A percentile compares a stretch with the other conserved stretches of the same genome.
phyloP scores from a whole-genome alignment of 2,888 invertebrate species.

The Watsonalla binaria region DNA sequence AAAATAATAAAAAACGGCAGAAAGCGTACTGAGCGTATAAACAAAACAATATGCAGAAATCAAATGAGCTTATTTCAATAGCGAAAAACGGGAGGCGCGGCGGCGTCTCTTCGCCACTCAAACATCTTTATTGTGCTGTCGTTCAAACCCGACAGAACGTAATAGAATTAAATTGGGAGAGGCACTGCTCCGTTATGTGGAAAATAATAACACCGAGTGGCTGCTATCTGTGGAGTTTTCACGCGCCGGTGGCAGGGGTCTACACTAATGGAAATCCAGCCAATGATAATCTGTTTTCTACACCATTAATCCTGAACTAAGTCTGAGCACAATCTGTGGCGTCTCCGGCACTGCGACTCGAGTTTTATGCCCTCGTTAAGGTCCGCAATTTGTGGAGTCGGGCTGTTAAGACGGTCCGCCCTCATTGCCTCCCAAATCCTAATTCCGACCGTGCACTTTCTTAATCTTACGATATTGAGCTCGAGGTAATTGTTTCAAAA shows the following conservation, averaged over 20 bases:
- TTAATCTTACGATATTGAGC: slow-evolving; percentile 77
- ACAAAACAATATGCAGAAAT: slow-evolving; percentile 39
- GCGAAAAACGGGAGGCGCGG: slow-evolving; percentile 23
- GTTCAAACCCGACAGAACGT: slow-evolving; percentile 74
- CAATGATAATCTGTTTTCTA: slow-evolving; percentile 80
- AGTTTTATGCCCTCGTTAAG: slow-evolving; percentile 78
- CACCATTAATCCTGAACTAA: slow-evolving; percentile 80
- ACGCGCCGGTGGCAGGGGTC: slow-evolving; percentile 77
- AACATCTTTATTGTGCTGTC: slow-evolving; percentile 72
- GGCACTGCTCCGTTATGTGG: slow-evolving; percentile 72
- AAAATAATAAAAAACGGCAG: slow-evolving; percentile 4
- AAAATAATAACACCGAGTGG: slow-evolving; percentile 75
- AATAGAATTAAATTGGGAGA: slow-evolving; percentile 78
- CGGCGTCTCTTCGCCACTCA: slow-evolving; percentile 43
- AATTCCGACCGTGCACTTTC: slow-evolving; percentile 75
- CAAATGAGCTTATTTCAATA: slow-evolving; percentile 47
- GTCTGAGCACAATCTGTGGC: slow-evolving; percentile 76
- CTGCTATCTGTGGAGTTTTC: slow-evolving; percentile 70
- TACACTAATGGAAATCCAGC: slow-evolving; percentile 74
- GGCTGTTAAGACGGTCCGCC: slow-evolving; percentile 69
- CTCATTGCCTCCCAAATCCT: slow-evolving; percentile 68
- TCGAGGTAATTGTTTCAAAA: slow-evolving; percentile 77
- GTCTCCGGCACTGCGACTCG: slow-evolving; percentile 68
- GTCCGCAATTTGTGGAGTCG: slow-evolving; percentile 78
- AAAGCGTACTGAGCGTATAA: slow-evolving; percentile 12